Conservation (phyloP, 1,140 invertebrate genomes). For the Temnothorax longispinosus region DNA sequence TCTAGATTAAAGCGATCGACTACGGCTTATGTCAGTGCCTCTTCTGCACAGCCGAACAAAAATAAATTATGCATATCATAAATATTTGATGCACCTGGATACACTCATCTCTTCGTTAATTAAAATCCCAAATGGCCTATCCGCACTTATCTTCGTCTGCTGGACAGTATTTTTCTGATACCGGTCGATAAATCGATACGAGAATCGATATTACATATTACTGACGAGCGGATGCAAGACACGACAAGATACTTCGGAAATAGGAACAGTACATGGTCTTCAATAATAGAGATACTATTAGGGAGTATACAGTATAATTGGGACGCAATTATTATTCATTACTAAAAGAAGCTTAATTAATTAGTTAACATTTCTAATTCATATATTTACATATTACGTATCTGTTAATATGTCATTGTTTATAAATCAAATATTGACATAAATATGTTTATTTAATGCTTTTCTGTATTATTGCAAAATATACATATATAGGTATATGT, state of each 20-base stretch:
- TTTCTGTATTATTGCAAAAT: background rate
- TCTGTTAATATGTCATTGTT: background rate
- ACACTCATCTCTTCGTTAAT: background rate
- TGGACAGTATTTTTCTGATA: background rate
- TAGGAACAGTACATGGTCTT: background rate
- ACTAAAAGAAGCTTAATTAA: background rate
- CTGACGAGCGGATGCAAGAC: background rate
- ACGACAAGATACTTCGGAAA: background rate
- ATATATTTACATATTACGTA: background rate
- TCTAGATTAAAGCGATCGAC: background rate
- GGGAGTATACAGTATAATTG: background rate
- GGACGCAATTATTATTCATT: background rate
- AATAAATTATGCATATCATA: background rate
- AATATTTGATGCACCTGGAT: background rate
- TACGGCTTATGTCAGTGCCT: background rate
- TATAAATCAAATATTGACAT: background rate
- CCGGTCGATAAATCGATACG: background rate
- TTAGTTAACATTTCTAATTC: background rate
- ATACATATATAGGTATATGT: background rate
- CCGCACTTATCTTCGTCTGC: background rate
- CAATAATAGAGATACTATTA: background rate
- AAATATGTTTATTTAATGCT: background rate
- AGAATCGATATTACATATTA: conserved; percentile 32
- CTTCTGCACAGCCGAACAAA: background rate
- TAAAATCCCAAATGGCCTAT: background rate